Percentiles rank a stretch among this genome's conserved stretches.
Evolutionary conservation across 2,113 vertebrate genomes (phyloP).

Genomic region (Misgurnus mizolepis): DNA sequence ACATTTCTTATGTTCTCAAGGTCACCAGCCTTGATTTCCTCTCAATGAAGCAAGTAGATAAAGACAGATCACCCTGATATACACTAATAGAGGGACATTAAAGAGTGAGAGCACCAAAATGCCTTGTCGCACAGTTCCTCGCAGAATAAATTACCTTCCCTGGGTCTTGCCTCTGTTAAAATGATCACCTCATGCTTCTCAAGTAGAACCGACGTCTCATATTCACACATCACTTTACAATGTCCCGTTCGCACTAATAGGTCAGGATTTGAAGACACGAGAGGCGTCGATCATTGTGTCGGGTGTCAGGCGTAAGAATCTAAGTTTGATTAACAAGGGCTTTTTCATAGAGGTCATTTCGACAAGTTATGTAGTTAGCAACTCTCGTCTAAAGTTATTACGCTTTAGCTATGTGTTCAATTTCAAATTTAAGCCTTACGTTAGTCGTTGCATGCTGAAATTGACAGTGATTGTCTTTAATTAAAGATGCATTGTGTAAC

Average conservation of each 20-base stretch:
- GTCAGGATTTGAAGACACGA: conserved; percentile 12
- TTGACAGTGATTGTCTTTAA: too few species aligned
- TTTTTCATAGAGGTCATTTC: neutral
- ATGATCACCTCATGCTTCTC: conserved; percentile 35
- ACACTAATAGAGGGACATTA: conserved; percentile 56
- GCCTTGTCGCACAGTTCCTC: conserved; percentile 34
- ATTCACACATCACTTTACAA: conserved; percentile 45
- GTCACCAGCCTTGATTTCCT: conserved; percentile 49
- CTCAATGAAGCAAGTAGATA: conserved; percentile 47
- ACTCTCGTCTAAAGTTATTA: neutral
- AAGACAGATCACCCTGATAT: conserved; percentile 54
- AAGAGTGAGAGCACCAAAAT: conserved; percentile 48
- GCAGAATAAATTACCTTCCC: conserved; percentile 43
- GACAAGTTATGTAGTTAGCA: neutral
- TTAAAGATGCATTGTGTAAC: too few species aligned
- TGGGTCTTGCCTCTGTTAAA: conserved; percentile 19
- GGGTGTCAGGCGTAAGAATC: neutral
- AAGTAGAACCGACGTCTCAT: conserved; percentile 42
- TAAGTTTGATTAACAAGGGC: conserved; percentile 7
- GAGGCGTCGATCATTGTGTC: conserved; percentile 39
- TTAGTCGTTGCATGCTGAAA: too few species aligned
- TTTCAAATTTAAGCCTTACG: too few species aligned
- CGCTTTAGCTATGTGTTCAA: too few species aligned
- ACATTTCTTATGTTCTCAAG: conserved; percentile 44
- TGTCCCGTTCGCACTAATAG: conserved; percentile 37